Evolutionary conservation across 1,140 invertebrate genomes (phyloP).

Genomic region (Xylocopa sonorina): DNA sequence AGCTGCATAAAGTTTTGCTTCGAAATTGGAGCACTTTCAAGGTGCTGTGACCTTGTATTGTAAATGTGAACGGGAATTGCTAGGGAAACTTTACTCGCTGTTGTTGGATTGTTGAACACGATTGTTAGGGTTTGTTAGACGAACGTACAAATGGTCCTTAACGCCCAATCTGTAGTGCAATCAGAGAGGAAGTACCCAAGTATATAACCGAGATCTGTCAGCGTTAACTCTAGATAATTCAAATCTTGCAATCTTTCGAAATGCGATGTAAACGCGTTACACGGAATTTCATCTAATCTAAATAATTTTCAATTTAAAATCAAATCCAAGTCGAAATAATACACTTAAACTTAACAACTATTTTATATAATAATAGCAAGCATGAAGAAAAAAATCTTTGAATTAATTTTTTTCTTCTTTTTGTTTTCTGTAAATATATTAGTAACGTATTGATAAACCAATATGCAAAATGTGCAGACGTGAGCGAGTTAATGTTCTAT

Average conservation of each 20-base stretch:
- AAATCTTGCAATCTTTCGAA: not conserved
- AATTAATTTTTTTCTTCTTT: too few relatives aligned
- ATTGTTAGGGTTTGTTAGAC: constrained; percentile 7
- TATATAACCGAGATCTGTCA: not conserved
- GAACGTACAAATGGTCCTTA: not conserved
- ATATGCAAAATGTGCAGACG: too few relatives aligned
- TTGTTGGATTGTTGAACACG: not conserved
- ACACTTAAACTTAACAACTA: too few relatives aligned
- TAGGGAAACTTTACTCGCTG: not conserved
- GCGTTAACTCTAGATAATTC: not conserved
- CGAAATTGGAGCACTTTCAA: constrained; percentile 6
- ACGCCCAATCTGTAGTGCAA: not conserved
- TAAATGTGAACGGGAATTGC: constrained; percentile 22
- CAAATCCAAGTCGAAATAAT: too few relatives aligned
- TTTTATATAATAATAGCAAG: too few relatives aligned
- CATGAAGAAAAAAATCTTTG: too few relatives aligned
- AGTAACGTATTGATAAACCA: too few relatives aligned
- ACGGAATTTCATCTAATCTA: not conserved
- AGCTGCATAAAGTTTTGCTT: not conserved
- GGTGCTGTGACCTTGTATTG: not conserved
- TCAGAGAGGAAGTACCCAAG: not conserved
- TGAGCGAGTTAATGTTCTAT: too few relatives aligned
- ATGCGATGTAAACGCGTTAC: not conserved
- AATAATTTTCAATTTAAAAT: not conserved
- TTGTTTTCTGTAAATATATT: too few relatives aligned